Base-by-base conservation (phyloP, 2,113 vertebrate species). In the Hoplias malabaricus region DNA sequence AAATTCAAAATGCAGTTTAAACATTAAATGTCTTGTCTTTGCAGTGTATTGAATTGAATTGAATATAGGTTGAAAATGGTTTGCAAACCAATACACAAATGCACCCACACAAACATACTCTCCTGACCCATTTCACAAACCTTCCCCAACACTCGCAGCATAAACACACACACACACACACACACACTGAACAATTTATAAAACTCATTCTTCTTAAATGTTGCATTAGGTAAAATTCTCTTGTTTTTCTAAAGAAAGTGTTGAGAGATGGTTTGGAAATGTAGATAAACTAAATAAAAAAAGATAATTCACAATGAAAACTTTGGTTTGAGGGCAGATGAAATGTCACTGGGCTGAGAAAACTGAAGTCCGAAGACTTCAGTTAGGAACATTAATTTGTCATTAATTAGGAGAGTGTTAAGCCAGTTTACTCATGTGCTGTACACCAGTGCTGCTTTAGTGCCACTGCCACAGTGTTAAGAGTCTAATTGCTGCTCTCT, bases 401-500 rank as follows among this genome's bases (percentile, higher is more conserved):
- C 27, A 33, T 38, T 69, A 59, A 77, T 77, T 62, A 62, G 68
- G 4, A 59, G 62, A 75, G 21, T 34, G 25, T 42, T 27, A 69
- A 42, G 16, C 36, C 75, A 50, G 57, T 40, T 62, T 77, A 69
- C n/a, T 63, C 8, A 12, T 36, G 59, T 21, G 34, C 59, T 70
- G 40, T 50, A 27, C 66, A 62, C 40, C 19, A 48, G 46, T 65
- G 25, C 43, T 34, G 34, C 50, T 43, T 69, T 57, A 33, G 43
- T 46, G 36, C 36, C 65, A 59, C 36, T 57, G 75, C 75, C 65
- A 59, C 53, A 12, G 5, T 69, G 75, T 77, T 70, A 70, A 67
- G 54, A 48, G 42, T 70, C 42, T 69, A 77, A 77, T 69, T 70
- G 66, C 75, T 70, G 46, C 66, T 77, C 21, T 38, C 42, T 19